Evolutionary conservation across 2,113 vertebrate genomes (phyloP), one percentile per base, ranked within the genome.

Genomic region (Solea solea): DNA sequence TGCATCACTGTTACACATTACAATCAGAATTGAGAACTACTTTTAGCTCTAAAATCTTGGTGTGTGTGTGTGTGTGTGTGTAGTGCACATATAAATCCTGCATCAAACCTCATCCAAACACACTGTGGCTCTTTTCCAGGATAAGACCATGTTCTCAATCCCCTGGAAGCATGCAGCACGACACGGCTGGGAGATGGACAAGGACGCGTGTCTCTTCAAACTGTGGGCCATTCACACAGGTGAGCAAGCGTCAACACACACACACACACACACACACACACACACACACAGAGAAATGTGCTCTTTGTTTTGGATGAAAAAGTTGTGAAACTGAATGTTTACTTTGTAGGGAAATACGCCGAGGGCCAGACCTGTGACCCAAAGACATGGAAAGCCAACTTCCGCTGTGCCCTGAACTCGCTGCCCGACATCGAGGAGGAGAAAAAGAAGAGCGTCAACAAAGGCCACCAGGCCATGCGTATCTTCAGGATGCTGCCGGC

Each of bases 381-480:
- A 0, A 99, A 99, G 90, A 99, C 97, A 0, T 99, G 98, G 98
- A 99, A 99, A 88, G 97, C 98, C 5, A 99, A 99, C 77, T 99
- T 99, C 67, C 97, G 97, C 45, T 99, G 97, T 40, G 98, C 98
- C 3, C 97, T 99, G 97, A 99, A 99, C 78, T 99, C 98, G 0
- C 89, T 99, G 61, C 96, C 96, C 0, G 98, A 99, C 88, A 97
- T 99, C 0, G 92, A 97, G 72, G 97, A 99, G 85, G 95, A 99
- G 67, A 99, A 97, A 84, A 94, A 96, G 78, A 94, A 86, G 83
- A 99, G 97, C 80, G 42, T 96, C 73, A 96, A 98, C 91, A 98
- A 96, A 81, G 98, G 98, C 41, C 96, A 95, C 74, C 93, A 93
- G 0, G 98, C 98, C 0, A 91, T 97, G 73, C 92, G 98, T 0